phyloP scores from a whole-genome alignment of 2,797 vertebrate genomes.

The Danionella dracula region DNA sequence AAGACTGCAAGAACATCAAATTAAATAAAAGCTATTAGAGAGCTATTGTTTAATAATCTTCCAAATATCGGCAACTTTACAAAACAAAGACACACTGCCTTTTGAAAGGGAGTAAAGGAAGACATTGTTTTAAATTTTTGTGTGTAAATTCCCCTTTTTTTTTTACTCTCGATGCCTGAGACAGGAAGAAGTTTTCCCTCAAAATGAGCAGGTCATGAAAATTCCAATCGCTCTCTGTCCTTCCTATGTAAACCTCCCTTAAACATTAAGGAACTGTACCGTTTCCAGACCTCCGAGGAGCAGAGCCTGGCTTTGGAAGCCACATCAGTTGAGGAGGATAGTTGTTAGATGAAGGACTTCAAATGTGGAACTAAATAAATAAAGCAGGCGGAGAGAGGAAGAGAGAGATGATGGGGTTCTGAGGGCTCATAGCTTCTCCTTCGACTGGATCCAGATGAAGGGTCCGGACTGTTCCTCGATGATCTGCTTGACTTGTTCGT shows the following conservation, averaged over 20 bases:
- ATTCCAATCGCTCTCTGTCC: constrained; percentile 62
- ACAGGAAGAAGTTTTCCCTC: constrained; percentile 60
- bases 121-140: too few species aligned
- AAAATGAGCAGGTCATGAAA: constrained; percentile 58
- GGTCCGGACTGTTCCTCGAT: constrained; percentile 95
- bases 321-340: constrained; percentile 53
- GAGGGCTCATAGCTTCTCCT: constrained; percentile 89
- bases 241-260: constrained; percentile 80
- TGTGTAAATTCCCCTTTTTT: constrained; percentile 44
- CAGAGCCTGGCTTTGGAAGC: constrained; percentile 58
- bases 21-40: too few species aligned
- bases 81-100: too few species aligned
- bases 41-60: too few species aligned
- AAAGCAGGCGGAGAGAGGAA: constrained; percentile 61
- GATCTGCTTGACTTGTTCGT: constrained; percentile 93
- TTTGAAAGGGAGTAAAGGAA: too few species aligned
- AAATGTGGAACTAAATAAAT: constrained; percentile 37
- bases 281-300: constrained; percentile 57
- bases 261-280: constrained; percentile 95
- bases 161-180: constrained; percentile 66
- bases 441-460: constrained; percentile 92
- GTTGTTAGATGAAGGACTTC: neutral
- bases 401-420: constrained; percentile 16
- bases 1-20: too few species aligned
- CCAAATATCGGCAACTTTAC: too few species aligned